A percentile compares a stretch with the other conserved stretches of the same genome.
Conservation (phyloP, 1,140 invertebrate genomes). For the Aporrectodea caliginosa region DNA sequence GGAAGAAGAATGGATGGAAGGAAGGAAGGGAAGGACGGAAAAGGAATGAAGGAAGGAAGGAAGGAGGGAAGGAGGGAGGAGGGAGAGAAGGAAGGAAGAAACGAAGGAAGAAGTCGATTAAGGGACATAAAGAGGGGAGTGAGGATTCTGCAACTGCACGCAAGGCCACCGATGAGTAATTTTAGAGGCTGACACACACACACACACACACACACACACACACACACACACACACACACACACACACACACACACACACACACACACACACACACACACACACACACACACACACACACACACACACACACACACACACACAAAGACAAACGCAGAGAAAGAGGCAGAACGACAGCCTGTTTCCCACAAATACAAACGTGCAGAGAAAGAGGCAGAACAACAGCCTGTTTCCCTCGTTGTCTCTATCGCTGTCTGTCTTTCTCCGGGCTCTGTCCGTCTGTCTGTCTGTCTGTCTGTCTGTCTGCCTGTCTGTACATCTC, state of each 20-base stretch:
- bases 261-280: background rate
- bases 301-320: no score
- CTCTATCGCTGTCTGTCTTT: no score
- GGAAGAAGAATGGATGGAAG: background rate
- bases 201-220: conserved; percentile 3
- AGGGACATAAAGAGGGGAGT: background rate
- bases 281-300: background rate
- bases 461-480: no score
- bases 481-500: no score
- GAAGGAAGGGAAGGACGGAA: background rate
- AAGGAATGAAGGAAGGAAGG: background rate
- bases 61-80: background rate
- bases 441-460: no score
- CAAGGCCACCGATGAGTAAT: background rate
- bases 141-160: background rate
- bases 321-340: no score
- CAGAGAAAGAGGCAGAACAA: no score
- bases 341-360: no score
- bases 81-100: background rate
- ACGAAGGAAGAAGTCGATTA: background rate
- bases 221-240: background rate
- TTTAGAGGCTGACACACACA: background rate
- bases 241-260: background rate
- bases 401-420: no score
- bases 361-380: no score